Evolutionary conservation across 2,113 vertebrate species (phyloP), one percentile per base, ranked within the genome.

Genomic region (Globicephala melas): DNA sequence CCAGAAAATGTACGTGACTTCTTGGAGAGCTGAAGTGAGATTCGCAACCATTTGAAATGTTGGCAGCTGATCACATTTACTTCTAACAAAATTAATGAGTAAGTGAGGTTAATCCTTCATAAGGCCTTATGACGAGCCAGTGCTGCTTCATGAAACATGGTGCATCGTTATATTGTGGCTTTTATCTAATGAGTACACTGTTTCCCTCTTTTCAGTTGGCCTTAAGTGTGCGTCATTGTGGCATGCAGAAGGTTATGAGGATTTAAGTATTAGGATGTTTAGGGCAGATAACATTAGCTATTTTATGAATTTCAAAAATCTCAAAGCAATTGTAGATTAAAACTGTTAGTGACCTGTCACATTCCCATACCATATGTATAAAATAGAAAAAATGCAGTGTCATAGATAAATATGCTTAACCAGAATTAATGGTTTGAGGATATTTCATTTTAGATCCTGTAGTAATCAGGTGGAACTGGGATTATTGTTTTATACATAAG

Each of bases 21-120:
- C 80, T 91, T 96, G 90, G 76, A 97, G 94, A 87, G 93, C 74
- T 97, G 93, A 96, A 96, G 94, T 97, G 95, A 97, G 91, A 97
- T 92, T 94, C 97, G 89, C 58, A 97, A 36, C 82, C 98, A 84
- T 97, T 98, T 84, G 79, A 73, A 94, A 84, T 95, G 97, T 94
- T 74, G 80, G 90, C 96, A 98, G 98, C 98, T 98, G 97, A 98
- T 98, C 98, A 98, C 79, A 94, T 96, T 98, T 97, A 93, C 97
- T 98, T 98, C 70, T 97, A 89, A 98, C 92, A 95, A 98, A 97
- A 47, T 84, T 41, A 97, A 26, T 81, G 41, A 96, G 74, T 97
- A 83, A 95, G 97, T 92, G 50, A 98, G 96, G 95, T 95, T 97
- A 33, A 84, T 53, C 63, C 87, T 68, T 97, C 84, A 82, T 95